Evolutionary conservation across 2,888 invertebrate genomes (phyloP), one percentile per base, ranked within the genome.

Genomic region (Synanthedon myopaeformis): DNA sequence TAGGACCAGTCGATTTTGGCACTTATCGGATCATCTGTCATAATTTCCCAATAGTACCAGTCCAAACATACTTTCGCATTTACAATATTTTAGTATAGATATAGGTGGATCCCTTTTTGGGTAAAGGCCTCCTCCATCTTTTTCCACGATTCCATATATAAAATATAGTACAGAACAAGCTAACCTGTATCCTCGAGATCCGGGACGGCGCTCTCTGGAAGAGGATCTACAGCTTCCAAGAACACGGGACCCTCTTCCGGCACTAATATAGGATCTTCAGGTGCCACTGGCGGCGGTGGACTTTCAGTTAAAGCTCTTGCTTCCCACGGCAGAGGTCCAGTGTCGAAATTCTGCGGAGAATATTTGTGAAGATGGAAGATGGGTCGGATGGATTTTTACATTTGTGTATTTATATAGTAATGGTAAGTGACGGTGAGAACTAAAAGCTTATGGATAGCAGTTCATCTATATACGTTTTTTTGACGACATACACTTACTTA

Each of bases 281-380:
- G 67, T 3, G 72, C 72, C 0, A 74, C 67, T 0, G 79, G 77
- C 0, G 77, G 74, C 0, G 74, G 70, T 0, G 71, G 62, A 0
- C 76, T 70, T 41, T 82, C 81, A 2, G 63, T 58, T 2, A 67
- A 54, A 0, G 76, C 76, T 1, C 81, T 61, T 51, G 79, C 70
- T 49, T 84, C 83, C 84, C 84, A 84, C 0, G 84, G 84, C 0
- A 84, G 63, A 0, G 79, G 81, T 2, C 84, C 82, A n/a, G 82
- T 82, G 17, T 84, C 76, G 61, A 82, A 83, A 53, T 79, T 72
- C 82, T 84, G 69, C n/a, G 51, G 41, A 56, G 17, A 13, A 12
- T 41, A 45, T 35, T 35, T 35, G 35, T 35, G 35, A 52, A 53
- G 48, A n/a, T 17, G 56, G 52, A 54, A 56, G 51, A 49, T 56